A percentile compares a stretch with the other conserved stretches of the same genome.
phyloP scores from a whole-genome alignment of 1,140 invertebrate genomes.

The Oreohelix idahoensis region DNA sequence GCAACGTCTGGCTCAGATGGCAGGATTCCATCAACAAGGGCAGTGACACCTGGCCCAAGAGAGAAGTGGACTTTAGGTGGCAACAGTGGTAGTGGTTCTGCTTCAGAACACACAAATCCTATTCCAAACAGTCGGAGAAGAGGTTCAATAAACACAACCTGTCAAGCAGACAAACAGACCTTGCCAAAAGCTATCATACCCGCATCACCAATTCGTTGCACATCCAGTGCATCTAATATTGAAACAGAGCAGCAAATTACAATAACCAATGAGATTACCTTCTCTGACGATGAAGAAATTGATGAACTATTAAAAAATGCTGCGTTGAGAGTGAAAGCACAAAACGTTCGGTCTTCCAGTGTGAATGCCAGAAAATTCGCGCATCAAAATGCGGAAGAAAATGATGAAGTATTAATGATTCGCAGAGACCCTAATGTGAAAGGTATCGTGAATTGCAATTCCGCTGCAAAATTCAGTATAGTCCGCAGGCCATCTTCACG shows the following conservation, averaged over 20 bases:
- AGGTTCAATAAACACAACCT: slow-evolving; percentile 1
- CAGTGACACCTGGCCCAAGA: slow-evolving; percentile 50
- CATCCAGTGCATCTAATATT: slow-evolving; percentile 30
- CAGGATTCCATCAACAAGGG: slow-evolving; percentile 27
- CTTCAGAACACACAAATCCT: not conserved
- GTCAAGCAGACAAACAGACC: not conserved
- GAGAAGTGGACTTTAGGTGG: slow-evolving; percentile 34
- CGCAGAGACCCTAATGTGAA: slow-evolving; percentile 14
- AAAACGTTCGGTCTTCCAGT: slow-evolving; percentile 2
- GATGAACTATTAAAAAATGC: slow-evolving; percentile 36
- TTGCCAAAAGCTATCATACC: not conserved
- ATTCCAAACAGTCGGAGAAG: not conserved
- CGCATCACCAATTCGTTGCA: not conserved
- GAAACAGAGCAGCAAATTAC: not conserved
- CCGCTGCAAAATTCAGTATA: not conserved
- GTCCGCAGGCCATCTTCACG: slow-evolving; percentile 2
- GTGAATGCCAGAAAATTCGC: slow-evolving; percentile 19
- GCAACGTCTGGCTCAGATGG: slow-evolving; percentile 52
- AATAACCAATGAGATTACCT: slow-evolving; percentile 35
- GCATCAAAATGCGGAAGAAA: slow-evolving; percentile 9
- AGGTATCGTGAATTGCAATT: slow-evolving; percentile 25
- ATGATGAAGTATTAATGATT: slow-evolving; percentile 36
- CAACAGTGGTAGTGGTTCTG: not conserved
- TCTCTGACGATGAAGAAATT: slow-evolving; percentile 43
- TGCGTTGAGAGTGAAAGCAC: not conserved